These are phyloP conservation scores for Gallinago stenura DNA, from an alignment of 2,797 vertebrate species.

Conservation along the genomic window DNA sequence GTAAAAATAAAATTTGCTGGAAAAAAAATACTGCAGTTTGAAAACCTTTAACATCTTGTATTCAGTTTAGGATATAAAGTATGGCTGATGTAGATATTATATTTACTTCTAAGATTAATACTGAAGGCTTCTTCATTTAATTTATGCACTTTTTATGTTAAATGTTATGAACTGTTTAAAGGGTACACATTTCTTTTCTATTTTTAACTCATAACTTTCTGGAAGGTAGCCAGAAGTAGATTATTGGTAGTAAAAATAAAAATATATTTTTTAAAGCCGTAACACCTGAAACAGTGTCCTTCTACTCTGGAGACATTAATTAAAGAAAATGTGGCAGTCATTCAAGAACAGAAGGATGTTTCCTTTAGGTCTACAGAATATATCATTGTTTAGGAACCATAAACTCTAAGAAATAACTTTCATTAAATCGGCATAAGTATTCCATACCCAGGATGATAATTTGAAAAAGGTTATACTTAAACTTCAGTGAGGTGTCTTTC, in stretches of 20 bases:
- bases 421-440: conserved; percentile 53
- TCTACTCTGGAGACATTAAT: not conserved
- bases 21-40: rapidly evolving
- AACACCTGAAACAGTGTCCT: not conserved
- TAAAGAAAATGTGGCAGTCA: not conserved
- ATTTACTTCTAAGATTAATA: not conserved
- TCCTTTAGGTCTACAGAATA: not conserved
- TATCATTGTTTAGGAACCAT: conserved; percentile 24
- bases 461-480: conserved; percentile 49
- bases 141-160: not conserved
- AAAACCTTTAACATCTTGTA: not conserved
- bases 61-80: not conserved
- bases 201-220: not conserved
- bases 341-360: not conserved
- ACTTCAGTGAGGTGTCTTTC: conserved; percentile 47
- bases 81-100: not conserved
- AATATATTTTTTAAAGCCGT: not conserved
- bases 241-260: not conserved
- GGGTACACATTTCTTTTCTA: not conserved
- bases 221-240: not conserved
- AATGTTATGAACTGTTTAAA: not conserved
- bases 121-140: not conserved
- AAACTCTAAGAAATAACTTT: conserved; percentile 26
- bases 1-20: not conserved
- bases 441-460: conserved; percentile 29